phyloP scores from a whole-genome alignment of 2,888 invertebrate species.

The Lithophane semibrunnea region DNA sequence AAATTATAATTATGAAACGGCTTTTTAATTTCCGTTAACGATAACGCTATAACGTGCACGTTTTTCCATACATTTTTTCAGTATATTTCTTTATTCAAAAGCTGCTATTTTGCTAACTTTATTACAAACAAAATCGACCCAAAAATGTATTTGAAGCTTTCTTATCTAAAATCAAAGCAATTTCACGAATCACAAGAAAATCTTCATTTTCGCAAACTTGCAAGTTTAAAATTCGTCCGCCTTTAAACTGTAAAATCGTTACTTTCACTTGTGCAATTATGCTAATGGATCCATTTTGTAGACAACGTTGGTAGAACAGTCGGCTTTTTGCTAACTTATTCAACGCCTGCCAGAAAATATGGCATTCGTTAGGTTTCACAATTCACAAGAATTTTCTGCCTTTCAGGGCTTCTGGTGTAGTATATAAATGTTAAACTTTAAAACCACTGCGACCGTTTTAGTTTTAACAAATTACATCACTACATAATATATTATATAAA shows the following conservation, averaged over 20 bases:
- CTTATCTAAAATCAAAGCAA: slow-evolving; percentile 35
- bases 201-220: slow-evolving; percentile 48
- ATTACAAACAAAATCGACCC: background rate
- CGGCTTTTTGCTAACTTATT: slow-evolving; percentile 46
- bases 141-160: background rate
- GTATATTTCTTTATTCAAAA: background rate
- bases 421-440: slow-evolving; percentile 44
- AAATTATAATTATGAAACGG: background rate
- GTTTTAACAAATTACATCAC: background rate
- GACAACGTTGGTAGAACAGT: slow-evolving; percentile 35
- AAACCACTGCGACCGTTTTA: background rate
- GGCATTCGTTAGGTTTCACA: slow-evolving; percentile 38
- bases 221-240: slow-evolving; percentile 27
- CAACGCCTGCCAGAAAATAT: slow-evolving; percentile 52
- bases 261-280: slow-evolving; percentile 58
- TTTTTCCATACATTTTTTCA: no score
- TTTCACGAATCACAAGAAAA: slow-evolving; percentile 36
- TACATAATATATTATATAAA: no score
- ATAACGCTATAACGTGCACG: background rate
- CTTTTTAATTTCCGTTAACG: background rate
- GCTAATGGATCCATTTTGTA: slow-evolving; percentile 56
- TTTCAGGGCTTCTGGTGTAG: slow-evolving; percentile 23
- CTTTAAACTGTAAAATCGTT: slow-evolving; percentile 44
- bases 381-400: slow-evolving; percentile 43
- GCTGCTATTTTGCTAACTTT: background rate